These are phyloP conservation scores for Sebastes alutus DNA, from an alignment of 2,797 vertebrate genomes.

Conservation along the genomic window DNA sequence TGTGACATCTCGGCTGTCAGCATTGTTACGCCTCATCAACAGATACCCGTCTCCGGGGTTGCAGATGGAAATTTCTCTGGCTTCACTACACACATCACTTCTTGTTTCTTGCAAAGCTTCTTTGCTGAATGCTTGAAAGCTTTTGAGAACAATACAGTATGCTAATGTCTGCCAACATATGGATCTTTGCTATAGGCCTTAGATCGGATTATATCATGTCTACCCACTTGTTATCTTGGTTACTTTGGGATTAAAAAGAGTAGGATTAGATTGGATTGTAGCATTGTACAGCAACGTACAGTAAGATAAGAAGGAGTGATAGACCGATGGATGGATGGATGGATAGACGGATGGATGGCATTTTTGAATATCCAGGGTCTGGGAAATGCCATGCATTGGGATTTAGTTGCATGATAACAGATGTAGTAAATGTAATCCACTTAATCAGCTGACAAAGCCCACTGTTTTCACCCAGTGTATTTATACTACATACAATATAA, in stretches of 20 bases:
- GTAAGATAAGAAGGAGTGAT: neutral
- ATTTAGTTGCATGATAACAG: neutral
- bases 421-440: neutral
- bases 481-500: neutral
- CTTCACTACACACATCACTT: slow-evolving; percentile 51
- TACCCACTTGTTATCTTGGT: slow-evolving; percentile 6
- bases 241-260: slow-evolving; percentile 25
- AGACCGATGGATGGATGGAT: neutral
- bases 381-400: too few relatives aligned
- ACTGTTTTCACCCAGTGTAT: neutral
- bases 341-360: neutral
- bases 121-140: slow-evolving; percentile 28
- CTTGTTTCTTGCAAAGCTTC: slow-evolving; percentile 33
- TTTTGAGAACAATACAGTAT: slow-evolving; percentile 31
- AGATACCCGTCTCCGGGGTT: slow-evolving; percentile 38
- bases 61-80: slow-evolving; percentile 52
- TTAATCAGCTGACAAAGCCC: neutral
- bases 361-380: too few relatives aligned
- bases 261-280: neutral
- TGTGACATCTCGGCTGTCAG: slow-evolving; percentile 65
- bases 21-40: slow-evolving; percentile 57
- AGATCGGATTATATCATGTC: slow-evolving; percentile 25
- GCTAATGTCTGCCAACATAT: slow-evolving; percentile 34
- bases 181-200: slow-evolving; percentile 2
- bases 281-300: neutral